Evolutionary conservation across 2,888 invertebrate species (phyloP).

Genomic region (Troglohyphantes excavatus): DNA sequence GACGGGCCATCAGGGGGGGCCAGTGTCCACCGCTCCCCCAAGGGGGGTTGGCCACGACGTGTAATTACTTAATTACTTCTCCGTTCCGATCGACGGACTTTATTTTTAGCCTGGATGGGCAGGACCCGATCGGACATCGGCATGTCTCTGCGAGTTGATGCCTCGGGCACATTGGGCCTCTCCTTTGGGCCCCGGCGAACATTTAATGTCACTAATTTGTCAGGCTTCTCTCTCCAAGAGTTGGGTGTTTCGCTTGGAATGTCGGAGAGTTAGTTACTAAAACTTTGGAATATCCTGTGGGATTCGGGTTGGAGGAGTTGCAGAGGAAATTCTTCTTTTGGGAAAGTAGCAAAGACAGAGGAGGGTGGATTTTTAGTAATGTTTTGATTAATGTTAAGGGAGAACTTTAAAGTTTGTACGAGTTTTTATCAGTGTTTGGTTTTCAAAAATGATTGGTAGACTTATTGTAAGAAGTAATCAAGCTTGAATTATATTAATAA

Average conservation of each 20-base stretch:
- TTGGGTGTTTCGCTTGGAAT: constrained; percentile 20
- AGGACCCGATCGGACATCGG: constrained; percentile 33
- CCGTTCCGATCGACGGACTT: constrained; percentile 55
- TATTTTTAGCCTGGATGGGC: constrained; percentile 69
- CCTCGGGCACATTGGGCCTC: constrained; percentile 13
- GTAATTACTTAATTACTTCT: constrained; percentile 75
- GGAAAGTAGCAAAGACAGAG: not conserved
- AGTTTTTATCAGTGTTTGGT: too few relatives aligned
- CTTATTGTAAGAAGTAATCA: too few relatives aligned
- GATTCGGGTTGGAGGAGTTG: not conserved
- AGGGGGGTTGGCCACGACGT: constrained; percentile 42
- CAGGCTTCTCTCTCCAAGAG: constrained; percentile 18
- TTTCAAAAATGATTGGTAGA: too few relatives aligned
- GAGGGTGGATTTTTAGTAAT: too few relatives aligned
- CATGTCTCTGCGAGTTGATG: constrained; percentile 32
- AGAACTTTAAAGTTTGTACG: too few relatives aligned
- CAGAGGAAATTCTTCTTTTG: not conserved
- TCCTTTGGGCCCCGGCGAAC: constrained; percentile 28
- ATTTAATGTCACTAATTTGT: constrained; percentile 62
- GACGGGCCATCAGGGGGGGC: constrained; percentile 68
- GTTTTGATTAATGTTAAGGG: too few relatives aligned
- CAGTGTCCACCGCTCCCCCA: constrained; percentile 61
- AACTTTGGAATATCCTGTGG: constrained; percentile 2
- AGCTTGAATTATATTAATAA: too few relatives aligned
- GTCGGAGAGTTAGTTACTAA: constrained; percentile 12